Percentiles rank a stretch among this genome's conserved stretches.
Conservation (phyloP, 1,140 invertebrate species). For the Hydropsyche tenuis region DNA sequence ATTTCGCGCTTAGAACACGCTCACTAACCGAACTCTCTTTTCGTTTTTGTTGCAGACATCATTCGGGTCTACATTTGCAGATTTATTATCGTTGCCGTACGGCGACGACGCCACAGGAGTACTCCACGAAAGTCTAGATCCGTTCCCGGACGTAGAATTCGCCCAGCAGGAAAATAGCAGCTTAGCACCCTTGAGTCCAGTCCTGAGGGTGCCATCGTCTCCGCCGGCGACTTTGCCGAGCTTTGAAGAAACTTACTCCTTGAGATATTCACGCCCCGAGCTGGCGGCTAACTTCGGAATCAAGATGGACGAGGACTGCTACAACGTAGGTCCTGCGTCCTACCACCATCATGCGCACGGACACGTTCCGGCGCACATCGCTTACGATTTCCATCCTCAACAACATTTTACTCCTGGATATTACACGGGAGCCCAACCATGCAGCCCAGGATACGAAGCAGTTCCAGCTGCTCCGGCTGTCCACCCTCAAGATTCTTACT, state of each 20-base stretch:
- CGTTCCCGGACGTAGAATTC: conserved; percentile 63
- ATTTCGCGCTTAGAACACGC: neutral
- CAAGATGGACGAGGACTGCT: conserved; percentile 83
- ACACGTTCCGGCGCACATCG: conserved; percentile 58
- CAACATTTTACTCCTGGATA: conserved; percentile 63
- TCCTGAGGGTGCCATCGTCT: conserved; percentile 52
- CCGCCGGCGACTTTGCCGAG: conserved; percentile 70
- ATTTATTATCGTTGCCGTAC: conserved; percentile 62
- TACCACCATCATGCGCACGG: conserved; percentile 64
- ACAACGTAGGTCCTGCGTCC: conserved; percentile 62
- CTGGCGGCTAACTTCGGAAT: conserved; percentile 65
- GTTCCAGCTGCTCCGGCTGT: conserved; percentile 57
- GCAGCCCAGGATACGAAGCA: conserved; percentile 63
- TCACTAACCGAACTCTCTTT: neutral
- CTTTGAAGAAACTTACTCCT: conserved; percentile 86
- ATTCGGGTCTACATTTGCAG: conserved; percentile 64
- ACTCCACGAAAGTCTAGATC: conserved; percentile 62
- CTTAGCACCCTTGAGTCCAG: conserved; percentile 56
- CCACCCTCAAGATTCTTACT: conserved; percentile 66
- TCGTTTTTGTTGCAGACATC: conserved; percentile 59
- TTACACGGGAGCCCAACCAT: conserved; percentile 64
- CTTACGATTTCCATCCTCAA: conserved; percentile 68
- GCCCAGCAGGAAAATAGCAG: conserved; percentile 55
- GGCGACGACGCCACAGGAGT: conserved; percentile 62
- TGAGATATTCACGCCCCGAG: conserved; percentile 69